Conservation (phyloP, 1,140 invertebrate genomes). For the Eriosoma lanigerum region DNA sequence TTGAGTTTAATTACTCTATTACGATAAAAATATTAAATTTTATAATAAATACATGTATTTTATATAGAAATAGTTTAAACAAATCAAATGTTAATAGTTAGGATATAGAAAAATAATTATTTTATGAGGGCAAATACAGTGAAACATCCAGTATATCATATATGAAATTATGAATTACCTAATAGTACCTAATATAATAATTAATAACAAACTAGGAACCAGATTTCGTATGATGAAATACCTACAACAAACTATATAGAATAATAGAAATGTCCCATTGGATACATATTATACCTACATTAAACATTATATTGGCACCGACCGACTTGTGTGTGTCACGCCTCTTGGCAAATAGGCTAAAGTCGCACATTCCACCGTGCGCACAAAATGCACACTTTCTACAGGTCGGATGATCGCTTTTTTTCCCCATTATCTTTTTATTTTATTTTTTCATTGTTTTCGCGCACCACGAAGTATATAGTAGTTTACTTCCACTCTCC, state of each 20-base stretch:
- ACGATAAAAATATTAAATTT: no score
- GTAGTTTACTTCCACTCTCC: not conserved
- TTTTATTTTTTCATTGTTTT: constrained; percentile 29
- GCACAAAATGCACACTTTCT: constrained; percentile 31
- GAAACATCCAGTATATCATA: no score
- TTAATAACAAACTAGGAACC: no score
- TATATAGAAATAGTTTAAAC: no score
- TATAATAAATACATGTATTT: no score
- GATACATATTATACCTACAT: no score
- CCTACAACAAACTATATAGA: not conserved
- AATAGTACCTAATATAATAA: no score
- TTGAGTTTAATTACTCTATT: no score
- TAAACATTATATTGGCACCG: constrained; percentile 11
- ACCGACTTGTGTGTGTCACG: constrained; percentile 45
- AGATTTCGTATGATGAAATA: not conserved
- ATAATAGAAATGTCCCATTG: not conserved
- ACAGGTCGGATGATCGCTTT: constrained; percentile 30
- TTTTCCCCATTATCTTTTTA: constrained; percentile 21
- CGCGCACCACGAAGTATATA: not conserved
- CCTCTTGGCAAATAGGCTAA: constrained; percentile 50
- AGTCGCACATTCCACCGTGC: constrained; percentile 37
- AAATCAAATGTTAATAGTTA: no score
- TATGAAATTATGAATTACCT: no score
- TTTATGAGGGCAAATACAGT: no score
- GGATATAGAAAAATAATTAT: no score